These are phyloP conservation scores for Gymnocephalus cernua DNA, from an alignment of 2,113 vertebrate species.

Conservation along the genomic window DNA sequence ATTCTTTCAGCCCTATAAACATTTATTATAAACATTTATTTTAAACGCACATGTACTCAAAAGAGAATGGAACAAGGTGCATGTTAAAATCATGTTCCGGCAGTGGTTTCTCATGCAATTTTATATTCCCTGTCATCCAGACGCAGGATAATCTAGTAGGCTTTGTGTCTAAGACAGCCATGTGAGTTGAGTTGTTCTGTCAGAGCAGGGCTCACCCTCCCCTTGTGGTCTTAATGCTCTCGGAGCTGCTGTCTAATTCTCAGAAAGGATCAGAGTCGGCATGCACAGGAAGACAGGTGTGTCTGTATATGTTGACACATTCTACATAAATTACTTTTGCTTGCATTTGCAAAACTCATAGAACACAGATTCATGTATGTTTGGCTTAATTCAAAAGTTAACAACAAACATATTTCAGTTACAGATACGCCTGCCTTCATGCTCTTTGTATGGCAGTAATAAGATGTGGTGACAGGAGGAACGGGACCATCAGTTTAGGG, in stretches of 20 bases:
- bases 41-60: neutral
- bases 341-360: neutral
- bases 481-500: neutral
- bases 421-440: neutral
- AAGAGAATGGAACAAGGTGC: neutral
- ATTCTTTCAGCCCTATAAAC: neutral
- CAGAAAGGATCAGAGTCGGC: conserved; percentile 77
- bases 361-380: conserved; percentile 9
- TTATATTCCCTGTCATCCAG: conserved; percentile 63
- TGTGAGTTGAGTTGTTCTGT: conserved; percentile 66
- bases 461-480: neutral
- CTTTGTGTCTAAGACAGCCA: conserved; percentile 65
- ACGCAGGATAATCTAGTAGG: conserved; percentile 56
- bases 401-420: neutral
- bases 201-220: conserved; percentile 59
- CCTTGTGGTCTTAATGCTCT: conserved; percentile 74
- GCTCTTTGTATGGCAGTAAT: neutral
- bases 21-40: neutral
- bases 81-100: conserved; percentile 9
- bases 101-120: conserved; percentile 45
- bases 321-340: conserved; percentile 16
- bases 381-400: conserved; percentile 10
- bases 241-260: conserved; percentile 77
- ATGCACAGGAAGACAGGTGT: conserved; percentile 78
- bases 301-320: conserved; percentile 30